Base-by-base conservation (phyloP, 1,140 invertebrate genomes). In the Pogonomyrmex barbatus region DNA sequence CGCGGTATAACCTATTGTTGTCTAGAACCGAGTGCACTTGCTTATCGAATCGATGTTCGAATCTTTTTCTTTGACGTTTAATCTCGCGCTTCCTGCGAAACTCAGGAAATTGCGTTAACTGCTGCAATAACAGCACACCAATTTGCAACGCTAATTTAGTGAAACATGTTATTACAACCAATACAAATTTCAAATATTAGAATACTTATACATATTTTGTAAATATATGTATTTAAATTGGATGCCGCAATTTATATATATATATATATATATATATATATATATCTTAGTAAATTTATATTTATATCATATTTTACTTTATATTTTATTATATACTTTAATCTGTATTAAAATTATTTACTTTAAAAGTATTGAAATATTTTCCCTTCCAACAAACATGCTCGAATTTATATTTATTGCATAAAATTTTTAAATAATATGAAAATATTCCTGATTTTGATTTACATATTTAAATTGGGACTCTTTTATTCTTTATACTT, bases 1-100 rank as follows among this genome's bases (percentile, higher is more conserved):
- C 68, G 54, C 42, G 36, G 8, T 75, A 54, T 73, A 83, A 83
- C 54, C 68, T 45, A 83, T 83, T 83, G 68, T 83, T 75, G 56
- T 42, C 54, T 50, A 68, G 0, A 67, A 68, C 36, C 63, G 36
- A 70, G 52, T 63, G 63, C 77, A 14, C 79, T 47, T 47, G 67
- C 65, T 56, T 52, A 45, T 50, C 54, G 70, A 39, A 79, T 79
- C 52, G 62, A 36, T 17, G 47, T 78, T 63, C 24, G 3, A 54
- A 54, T 17, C 24, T 79, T 39, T 36, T 67, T 50, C 75, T 47
- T 33, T 30, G 67, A 50, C 30, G 30, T 83, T 83, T 75, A 75
- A 45, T 50, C 56, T 47, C n/a, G 17, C 33, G n/a, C 10, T 24
- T 45, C 30, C 17, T 24, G 10, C 54, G 9, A 39, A 82, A 82